A percentile compares a stretch with the other conserved stretches of the same genome.
These are phyloP conservation scores for Chanos chanos DNA, from an alignment of 2,797 vertebrate species.

Conservation along the genomic window DNA sequence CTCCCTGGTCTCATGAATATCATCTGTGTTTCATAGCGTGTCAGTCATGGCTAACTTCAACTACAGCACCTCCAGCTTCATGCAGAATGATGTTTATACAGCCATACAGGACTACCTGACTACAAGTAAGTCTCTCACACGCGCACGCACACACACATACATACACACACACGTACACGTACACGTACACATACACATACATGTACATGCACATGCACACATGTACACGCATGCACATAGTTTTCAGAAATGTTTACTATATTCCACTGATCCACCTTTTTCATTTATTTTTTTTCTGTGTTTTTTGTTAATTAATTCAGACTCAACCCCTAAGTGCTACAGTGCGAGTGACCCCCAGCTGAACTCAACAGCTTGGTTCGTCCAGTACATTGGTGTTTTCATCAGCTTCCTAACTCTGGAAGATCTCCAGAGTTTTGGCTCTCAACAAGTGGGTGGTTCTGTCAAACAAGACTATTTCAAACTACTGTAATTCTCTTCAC, in stretches of 20 bases:
- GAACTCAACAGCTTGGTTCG: slow-evolving; percentile 75
- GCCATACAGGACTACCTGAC: slow-evolving; percentile 61
- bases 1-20: too few species aligned
- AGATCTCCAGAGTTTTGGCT: slow-evolving; percentile 57
- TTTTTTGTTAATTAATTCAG: slow-evolving; percentile 36
- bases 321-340: slow-evolving; percentile 62
- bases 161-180: too few species aligned
- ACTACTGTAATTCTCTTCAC: too few species aligned
- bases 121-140: slow-evolving; percentile 61
- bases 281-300: not conserved
- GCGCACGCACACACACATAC: too few species aligned
- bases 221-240: too few species aligned
- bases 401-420: slow-evolving; percentile 58
- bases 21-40: slow-evolving; percentile 53
- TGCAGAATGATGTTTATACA: slow-evolving; percentile 49
- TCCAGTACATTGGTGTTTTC: slow-evolving; percentile 65
- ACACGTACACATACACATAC: too few species aligned
- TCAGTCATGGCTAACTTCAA: slow-evolving; percentile 52
- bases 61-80: slow-evolving; percentile 54
- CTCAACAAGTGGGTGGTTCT: slow-evolving; percentile 44
- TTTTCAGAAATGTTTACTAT: too few species aligned
- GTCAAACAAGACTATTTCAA: not conserved
- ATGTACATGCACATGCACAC: too few species aligned
- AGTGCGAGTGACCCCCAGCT: slow-evolving; percentile 47
- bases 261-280: too few species aligned